A percentile compares a stretch with the other conserved stretches of the same genome.
Evolutionary conservation across 2,888 invertebrate species (phyloP).

Genomic region (Cryptophagus acutangulus): DNA sequence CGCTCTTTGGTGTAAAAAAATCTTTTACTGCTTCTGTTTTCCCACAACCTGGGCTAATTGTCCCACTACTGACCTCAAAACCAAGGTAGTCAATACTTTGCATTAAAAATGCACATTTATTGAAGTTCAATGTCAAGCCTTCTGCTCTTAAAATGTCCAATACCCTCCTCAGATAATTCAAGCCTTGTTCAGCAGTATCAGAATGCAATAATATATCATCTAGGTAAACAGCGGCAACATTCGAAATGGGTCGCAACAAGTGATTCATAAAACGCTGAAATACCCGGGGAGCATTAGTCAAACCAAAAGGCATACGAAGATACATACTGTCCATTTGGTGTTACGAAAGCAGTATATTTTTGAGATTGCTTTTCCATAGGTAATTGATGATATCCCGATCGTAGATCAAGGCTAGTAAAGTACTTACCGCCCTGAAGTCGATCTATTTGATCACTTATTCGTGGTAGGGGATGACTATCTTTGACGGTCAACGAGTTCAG

Average conservation of each 20-base stretch:
- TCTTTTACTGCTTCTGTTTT: constrained; percentile 25
- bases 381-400: constrained; percentile 35
- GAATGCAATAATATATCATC: constrained; percentile 17
- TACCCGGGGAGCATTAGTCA: constrained; percentile 35
- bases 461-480: constrained; percentile 34
- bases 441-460: constrained; percentile 34
- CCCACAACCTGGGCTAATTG: constrained; percentile 8
- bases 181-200: constrained; percentile 11
- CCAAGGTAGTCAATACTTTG: constrained; percentile 16
- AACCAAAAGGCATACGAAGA: constrained; percentile 35
- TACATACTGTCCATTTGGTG: constrained; percentile 36
- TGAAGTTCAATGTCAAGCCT: constrained; percentile 18
- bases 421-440: constrained; percentile 25
- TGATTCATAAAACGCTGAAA: constrained; percentile 31
- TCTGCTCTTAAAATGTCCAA: constrained; percentile 11
- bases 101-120: constrained; percentile 19
- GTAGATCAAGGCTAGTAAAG: constrained; percentile 34
- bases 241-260: constrained; percentile 4
- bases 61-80: constrained; percentile 11
- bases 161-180: constrained; percentile 12
- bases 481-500: constrained; percentile 35
- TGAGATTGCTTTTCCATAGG: constrained; percentile 27
- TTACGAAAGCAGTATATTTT: constrained; percentile 34
- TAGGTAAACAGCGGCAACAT: constrained; percentile 11
- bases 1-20: constrained; percentile 28